phyloP scores from a whole-genome alignment of 2,888 invertebrate species.

The Noctua fimbriata region DNA sequence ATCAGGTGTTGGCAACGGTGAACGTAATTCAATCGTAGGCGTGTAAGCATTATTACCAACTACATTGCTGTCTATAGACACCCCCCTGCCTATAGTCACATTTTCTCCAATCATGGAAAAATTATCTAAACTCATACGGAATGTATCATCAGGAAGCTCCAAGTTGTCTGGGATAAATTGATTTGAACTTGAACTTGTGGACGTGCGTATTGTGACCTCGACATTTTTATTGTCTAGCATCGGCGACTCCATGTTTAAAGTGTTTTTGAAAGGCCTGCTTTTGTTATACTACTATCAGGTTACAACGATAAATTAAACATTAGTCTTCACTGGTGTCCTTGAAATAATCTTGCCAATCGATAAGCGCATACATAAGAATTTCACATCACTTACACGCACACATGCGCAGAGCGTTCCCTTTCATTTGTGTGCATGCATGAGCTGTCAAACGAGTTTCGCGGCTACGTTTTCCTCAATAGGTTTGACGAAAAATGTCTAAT shows the following conservation, averaged over 20 bases:
- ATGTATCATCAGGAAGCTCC: slow-evolving; percentile 84
- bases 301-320: slow-evolving; percentile 67
- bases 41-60: slow-evolving; percentile 66
- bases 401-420: slow-evolving; percentile 75
- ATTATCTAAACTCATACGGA: slow-evolving; percentile 84
- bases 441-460: slow-evolving; percentile 89
- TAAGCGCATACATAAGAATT: slow-evolving; percentile 83
- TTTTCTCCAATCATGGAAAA: slow-evolving; percentile 85
- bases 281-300: slow-evolving; percentile 46
- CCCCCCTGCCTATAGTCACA: slow-evolving; percentile 80
- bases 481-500: slow-evolving; percentile 68
- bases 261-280: slow-evolving; percentile 45
- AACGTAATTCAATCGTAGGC: slow-evolving; percentile 65
- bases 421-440: slow-evolving; percentile 80
- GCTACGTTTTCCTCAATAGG: slow-evolving; percentile 75
- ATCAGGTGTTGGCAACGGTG: slow-evolving; percentile 57
- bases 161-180: slow-evolving; percentile 81
- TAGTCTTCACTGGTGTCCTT: slow-evolving; percentile 79
- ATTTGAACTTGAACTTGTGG: slow-evolving; percentile 77
- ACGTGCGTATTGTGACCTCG: slow-evolving; percentile 69
- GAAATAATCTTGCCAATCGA: slow-evolving; percentile 88
- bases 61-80: slow-evolving; percentile 73
- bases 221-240: slow-evolving; percentile 70
- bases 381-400: slow-evolving; percentile 87
- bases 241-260: slow-evolving; percentile 77